Evolutionary conservation across 2,113 vertebrate species (phyloP).

Genomic region (Ardeotis arabs): DNA sequence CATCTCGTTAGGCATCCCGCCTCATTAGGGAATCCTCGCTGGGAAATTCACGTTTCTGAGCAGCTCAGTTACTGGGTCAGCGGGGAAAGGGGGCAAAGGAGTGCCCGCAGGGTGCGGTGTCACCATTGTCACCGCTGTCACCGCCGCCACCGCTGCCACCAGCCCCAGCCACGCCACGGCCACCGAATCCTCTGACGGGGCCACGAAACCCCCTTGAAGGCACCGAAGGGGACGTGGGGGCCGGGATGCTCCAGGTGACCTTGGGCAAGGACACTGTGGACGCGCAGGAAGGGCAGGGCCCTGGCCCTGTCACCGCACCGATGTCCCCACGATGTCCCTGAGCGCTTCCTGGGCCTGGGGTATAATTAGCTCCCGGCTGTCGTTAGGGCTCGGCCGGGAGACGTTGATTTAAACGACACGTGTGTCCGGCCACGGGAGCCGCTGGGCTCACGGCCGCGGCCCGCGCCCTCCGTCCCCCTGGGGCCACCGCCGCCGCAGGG

Average conservation of each 20-base stretch:
- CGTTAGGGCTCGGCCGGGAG: neutral
- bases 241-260: neutral
- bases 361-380: neutral
- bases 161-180: too few relatives aligned
- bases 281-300: neutral
- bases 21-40: neutral
- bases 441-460: too few relatives aligned
- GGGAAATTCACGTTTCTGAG: neutral
- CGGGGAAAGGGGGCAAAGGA: neutral
- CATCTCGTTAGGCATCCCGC: neutral
- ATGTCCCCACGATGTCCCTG: neutral
- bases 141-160: neutral
- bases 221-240: neutral
- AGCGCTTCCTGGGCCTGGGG: neutral
- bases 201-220: neutral
- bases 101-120: neutral
- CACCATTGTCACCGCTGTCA: neutral
- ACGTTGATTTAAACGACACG: neutral
- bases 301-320: neutral
- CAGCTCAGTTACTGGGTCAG: neutral
- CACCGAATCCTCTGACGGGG: neutral
- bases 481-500: neutral
- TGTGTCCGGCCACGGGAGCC: neutral
- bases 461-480: neutral
- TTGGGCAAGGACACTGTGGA: neutral